Conservation (phyloP, 37 sponge, comb jelly and placozoan genomes). For the Trichoplax adhaerens region DNA sequence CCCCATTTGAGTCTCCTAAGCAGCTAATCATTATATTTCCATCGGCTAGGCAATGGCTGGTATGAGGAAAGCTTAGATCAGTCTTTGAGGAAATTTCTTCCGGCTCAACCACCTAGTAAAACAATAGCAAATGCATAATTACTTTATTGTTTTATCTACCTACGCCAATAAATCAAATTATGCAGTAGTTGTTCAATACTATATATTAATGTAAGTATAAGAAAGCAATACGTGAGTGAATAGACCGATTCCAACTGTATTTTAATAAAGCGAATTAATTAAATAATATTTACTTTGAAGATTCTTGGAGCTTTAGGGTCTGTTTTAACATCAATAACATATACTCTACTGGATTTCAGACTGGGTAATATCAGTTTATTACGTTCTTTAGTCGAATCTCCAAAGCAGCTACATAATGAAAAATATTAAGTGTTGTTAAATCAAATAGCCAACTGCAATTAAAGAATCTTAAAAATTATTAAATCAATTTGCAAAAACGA, state of each 20-base stretch:
- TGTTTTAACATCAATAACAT: constrained; percentile 56
- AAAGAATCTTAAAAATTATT: no score
- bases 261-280: not conserved
- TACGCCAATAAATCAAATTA: no score
- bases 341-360: constrained; percentile 44
- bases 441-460: no score
- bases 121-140: not conserved
- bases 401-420: constrained; percentile 28
- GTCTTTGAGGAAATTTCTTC: constrained; percentile 41
- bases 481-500: no score
- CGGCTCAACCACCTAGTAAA: constrained; percentile 41
- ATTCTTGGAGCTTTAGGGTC: constrained; percentile 53
- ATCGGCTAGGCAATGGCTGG: constrained; percentile 60
- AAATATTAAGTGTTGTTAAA: no score
- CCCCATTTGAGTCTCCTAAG: constrained; percentile 60
- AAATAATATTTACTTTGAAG: constrained; percentile 23
- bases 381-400: constrained; percentile 40
- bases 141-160: no score
- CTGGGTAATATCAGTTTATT: constrained; percentile 58
- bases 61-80: constrained; percentile 52
- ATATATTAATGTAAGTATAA: no score
- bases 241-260: not conserved
- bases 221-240: not conserved
- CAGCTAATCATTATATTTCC: constrained; percentile 68
- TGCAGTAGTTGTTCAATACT: no score